phyloP scores from a whole-genome alignment of 2,888 invertebrate species.

The Maniola hyperantus region DNA sequence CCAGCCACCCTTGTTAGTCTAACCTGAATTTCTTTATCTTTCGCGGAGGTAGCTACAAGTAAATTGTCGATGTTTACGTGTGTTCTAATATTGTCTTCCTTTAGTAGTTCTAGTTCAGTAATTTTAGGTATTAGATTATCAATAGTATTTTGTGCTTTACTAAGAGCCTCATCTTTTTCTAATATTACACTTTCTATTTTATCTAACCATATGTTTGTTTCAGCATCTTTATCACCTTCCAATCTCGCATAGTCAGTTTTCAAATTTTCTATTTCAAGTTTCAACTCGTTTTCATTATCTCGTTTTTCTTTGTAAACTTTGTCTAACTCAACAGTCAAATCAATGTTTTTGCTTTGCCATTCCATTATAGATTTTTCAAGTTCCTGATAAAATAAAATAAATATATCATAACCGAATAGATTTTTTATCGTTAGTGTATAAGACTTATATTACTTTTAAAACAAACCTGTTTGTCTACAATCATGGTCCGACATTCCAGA shows the following conservation, averaged over 20 bases:
- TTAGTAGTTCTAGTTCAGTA: slow-evolving; percentile 50
- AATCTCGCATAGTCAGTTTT: slow-evolving; percentile 49
- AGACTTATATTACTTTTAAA: slow-evolving; percentile 24
- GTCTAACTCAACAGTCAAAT: slow-evolving; percentile 43
- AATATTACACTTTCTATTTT: slow-evolving; percentile 49
- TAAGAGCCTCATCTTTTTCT: slow-evolving; percentile 52
- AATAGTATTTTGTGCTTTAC: slow-evolving; percentile 47
- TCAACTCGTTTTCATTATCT: slow-evolving; percentile 46
- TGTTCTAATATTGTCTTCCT: slow-evolving; percentile 47
- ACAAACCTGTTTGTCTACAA: slow-evolving; percentile 63
- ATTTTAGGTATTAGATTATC: slow-evolving; percentile 53
- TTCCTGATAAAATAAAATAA: slow-evolving; percentile 54
- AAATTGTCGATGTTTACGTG: slow-evolving; percentile 44
- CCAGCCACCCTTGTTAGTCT: slow-evolving; percentile 49
- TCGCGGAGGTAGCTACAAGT: slow-evolving; percentile 50
- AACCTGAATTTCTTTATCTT: slow-evolving; percentile 66
- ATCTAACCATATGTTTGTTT: slow-evolving; percentile 53
- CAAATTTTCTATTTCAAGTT: slow-evolving; percentile 51
- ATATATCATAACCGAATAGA: slow-evolving; percentile 34
- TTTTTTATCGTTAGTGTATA: no score
- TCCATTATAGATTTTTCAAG: slow-evolving; percentile 54
- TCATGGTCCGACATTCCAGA: slow-evolving; percentile 34
- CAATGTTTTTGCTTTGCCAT: slow-evolving; percentile 46
- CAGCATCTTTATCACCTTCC: slow-evolving; percentile 50
- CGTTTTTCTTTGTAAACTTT: slow-evolving; percentile 49